Percentiles rank a stretch among this genome's conserved stretches.
phyloP scores from a whole-genome alignment of 2,888 invertebrate genomes.

The Ennomos quercinarius region DNA sequence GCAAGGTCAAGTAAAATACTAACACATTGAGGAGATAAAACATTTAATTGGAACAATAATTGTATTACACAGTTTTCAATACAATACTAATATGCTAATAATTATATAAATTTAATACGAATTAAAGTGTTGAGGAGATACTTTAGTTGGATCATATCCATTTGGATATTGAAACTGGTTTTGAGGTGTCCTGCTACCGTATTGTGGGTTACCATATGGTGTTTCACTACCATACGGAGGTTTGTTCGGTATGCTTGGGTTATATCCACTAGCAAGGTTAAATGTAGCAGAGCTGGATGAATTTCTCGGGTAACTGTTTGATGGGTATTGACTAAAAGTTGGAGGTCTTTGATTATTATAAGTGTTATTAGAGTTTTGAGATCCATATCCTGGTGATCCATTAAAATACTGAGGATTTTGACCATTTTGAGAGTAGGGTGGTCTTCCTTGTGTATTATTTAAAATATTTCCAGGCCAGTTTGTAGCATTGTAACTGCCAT shows the following conservation, averaged over 20 bases:
- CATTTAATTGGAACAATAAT: constrained; percentile 1
- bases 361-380: constrained; percentile 28
- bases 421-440: constrained; percentile 26
- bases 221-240: constrained; percentile 22
- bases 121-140: constrained; percentile 49
- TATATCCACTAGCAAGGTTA: constrained; percentile 34
- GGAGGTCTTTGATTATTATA: constrained; percentile 26
- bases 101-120: constrained; percentile 36
- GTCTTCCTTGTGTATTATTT: constrained; percentile 30
- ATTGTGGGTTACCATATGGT: constrained; percentile 36
- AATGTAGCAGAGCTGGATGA: constrained; percentile 26
- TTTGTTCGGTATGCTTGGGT: constrained; percentile 42
- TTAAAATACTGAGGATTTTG: constrained; percentile 31
- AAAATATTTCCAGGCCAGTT: constrained; percentile 22
- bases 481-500: constrained; percentile 21
- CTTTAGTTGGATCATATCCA: constrained; percentile 49
- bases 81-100: too few relatives aligned
- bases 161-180: constrained; percentile 37
- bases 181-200: constrained; percentile 29
- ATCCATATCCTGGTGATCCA: constrained; percentile 33
- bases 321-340: constrained; percentile 23
- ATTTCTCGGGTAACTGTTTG: constrained; percentile 25
- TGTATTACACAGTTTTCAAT: too few relatives aligned
- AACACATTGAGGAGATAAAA: too few relatives aligned
- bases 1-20: too few relatives aligned